Evolutionary conservation across 1,140 invertebrate genomes (phyloP), one percentile per base, ranked within the genome.

Genomic region (Ceratina japonica): DNA sequence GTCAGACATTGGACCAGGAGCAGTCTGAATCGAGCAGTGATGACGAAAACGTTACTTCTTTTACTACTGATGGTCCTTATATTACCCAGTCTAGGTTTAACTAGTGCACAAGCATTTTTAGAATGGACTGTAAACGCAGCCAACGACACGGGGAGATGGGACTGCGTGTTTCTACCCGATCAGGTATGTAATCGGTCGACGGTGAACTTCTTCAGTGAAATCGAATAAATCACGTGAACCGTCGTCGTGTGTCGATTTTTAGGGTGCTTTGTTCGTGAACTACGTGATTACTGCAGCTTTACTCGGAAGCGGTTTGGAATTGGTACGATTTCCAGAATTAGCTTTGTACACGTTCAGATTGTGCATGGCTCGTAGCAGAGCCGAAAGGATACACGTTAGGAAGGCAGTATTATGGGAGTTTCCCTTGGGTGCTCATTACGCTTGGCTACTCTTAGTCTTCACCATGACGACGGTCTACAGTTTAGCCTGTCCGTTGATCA

Each of bases 201-300:
- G n/a, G n/a, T n/a, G n/a, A n/a, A n/a, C n/a, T n/a, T n/a, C n/a
- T n/a, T n/a, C n/a, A n/a, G n/a, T n/a, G n/a, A n/a, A n/a, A n/a
- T n/a, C n/a, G n/a, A n/a, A n/a, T n/a, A n/a, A n/a, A n/a, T n/a
- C n/a, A n/a, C n/a, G n/a, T n/a, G n/a, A n/a, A n/a, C n/a, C n/a
- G n/a, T n/a, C n/a, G n/a, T n/a, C n/a, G n/a, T n/a, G n/a, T n/a
- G n/a, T n/a, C n/a, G n/a, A n/a, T n/a, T n/a, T n/a, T 20, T 64
- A 92, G 94, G 98, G 98, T 86, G 98, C 98, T 13, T 97, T 99
- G 90, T 99, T 99, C 93, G 97, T 99, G 18, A 99, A 99, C 92
- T 99, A 99, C 92, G 95, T 99, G 8, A 98, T 98, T 80, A 99
- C 98, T 8, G 97, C 98, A 15, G 96, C 97, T 22, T 96, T 99